Base-by-base conservation (phyloP, 2,797 vertebrate genomes). In the Heterohyrax brucei region DNA sequence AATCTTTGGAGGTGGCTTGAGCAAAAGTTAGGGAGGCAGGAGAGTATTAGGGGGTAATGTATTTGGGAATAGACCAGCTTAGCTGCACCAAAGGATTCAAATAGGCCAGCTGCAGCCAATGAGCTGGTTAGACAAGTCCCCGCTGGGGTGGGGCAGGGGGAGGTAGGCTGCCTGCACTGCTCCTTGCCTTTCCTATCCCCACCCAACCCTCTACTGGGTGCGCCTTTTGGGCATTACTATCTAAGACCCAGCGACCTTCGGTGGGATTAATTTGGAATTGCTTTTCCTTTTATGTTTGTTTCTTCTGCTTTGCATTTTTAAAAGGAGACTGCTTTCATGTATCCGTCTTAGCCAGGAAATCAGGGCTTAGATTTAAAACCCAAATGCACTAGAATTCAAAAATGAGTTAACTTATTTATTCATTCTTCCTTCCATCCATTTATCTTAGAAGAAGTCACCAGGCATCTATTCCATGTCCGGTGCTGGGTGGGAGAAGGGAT, bases 221-320 rank as follows among this genome's bases (percentile, higher is more conserved):
- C 53, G n/a, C 87, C 76, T 94, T 91, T 86, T 7, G 10, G 70
- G 64, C 80, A 33, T 95, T 39, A 39, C 80, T 83, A 28, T 48
- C 46, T 82, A 44, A 95, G 92, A 50, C 79, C 88, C 68, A 50
- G 70, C 19, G 12, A 82, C 91, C 93, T 87, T 95, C 85, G n/a
- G 48, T 75, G 76, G 96, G 72, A 80, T 96, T 95, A 86, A 91
- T 93, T 94, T 81, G 77, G 81, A 96, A 79, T 77, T 92, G 72
- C 77, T 86, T 94, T 97, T 80, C 83, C 87, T 96, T 94, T 94
- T n/a, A 89, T 87, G 95, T 93, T 87, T 95, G 76, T 88, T 96
- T 96, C 94, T 87, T 93, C 48, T 77, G 70, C 94, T 92, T 95
- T 84, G 94, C 83, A 16, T 91, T 96, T 96, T 96, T 88, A 89